phyloP scores from a whole-genome alignment of 2,888 invertebrate species.

The Automeris io region DNA sequence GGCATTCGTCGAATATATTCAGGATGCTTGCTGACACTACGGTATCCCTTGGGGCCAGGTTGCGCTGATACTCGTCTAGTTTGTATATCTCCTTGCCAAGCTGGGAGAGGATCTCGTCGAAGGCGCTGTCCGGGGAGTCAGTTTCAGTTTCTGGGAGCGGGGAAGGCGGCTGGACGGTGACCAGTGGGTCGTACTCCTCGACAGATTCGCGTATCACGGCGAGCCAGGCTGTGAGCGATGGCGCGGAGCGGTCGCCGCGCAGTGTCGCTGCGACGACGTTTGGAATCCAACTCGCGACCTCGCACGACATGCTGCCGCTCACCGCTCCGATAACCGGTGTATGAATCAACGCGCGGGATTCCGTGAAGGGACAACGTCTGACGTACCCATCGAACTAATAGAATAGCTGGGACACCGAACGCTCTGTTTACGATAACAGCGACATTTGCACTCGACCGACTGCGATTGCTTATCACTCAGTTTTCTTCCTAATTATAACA shows the following conservation, averaged over 20 bases:
- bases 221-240: slow-evolving; percentile 65
- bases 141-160: slow-evolving; percentile 24
- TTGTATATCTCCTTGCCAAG: slow-evolving; percentile 69
- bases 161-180: slow-evolving; percentile 39
- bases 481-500: slow-evolving; percentile 51
- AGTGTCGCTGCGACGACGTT: slow-evolving; percentile 66
- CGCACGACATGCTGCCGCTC: slow-evolving; percentile 49
- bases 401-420: slow-evolving; percentile 11
- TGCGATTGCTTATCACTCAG: slow-evolving; percentile 60
- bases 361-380: slow-evolving; percentile 59
- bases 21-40: slow-evolving; percentile 62
- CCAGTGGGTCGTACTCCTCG: slow-evolving; percentile 65
- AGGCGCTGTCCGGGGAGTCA: slow-evolving; percentile 49
- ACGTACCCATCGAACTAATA: slow-evolving; percentile 28
- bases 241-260: slow-evolving; percentile 48
- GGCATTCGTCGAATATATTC: slow-evolving; percentile 67
- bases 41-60: slow-evolving; percentile 42
- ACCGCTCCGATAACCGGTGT: slow-evolving; percentile 65
- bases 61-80: slow-evolving; percentile 61
- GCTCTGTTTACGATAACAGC: slow-evolving; percentile 33
- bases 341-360: slow-evolving; percentile 65
- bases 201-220: slow-evolving; percentile 47
- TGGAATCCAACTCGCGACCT: slow-evolving; percentile 72
- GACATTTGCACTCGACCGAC: slow-evolving; percentile 68
- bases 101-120: slow-evolving; percentile 67